Evolutionary conservation across 2,797 vertebrate genomes (phyloP), one percentile per base, ranked within the genome.

Genomic region (Cryptoblepharus egeriae): DNA sequence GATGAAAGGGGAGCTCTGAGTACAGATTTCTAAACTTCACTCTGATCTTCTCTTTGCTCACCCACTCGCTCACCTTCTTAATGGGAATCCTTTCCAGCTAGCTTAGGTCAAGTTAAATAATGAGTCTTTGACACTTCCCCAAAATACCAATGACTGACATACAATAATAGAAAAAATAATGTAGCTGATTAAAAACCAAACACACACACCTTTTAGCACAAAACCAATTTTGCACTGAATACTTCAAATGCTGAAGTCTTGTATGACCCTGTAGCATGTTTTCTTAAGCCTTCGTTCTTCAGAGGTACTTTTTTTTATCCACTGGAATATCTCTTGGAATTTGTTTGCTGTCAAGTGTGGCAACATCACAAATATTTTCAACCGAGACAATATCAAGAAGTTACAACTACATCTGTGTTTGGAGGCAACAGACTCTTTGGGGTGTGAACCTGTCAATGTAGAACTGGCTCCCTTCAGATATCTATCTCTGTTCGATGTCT

Each of bases 1-100:
- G 89, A 93, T 92, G 85, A 93, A 93, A 93, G 89, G 88, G 87
- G 81, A 83, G 75, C 52, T 92, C 85, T 75, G 86, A 90, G 55
- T 72, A 3, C 75, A 80, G 87, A 82, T 75, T 76, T 82, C 61
- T 88, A 88, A 90, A 87, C 80, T 1, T 57, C 88, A 68, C 86
- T 85, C 84, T 92, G 82, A 91, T 86, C 88, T 90, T 84, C 57
- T 26, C 28, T 39, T 37, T 24, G 91, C n/a, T 81, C 75, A 12
- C 60, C 20, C 84, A 42, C 80, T 37, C 63, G 5, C 60, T 61
- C 42, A 74, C 68, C 61, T 74, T 68, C 60, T 78, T 2, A 83
- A 92, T 91, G 58, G 10, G 30, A 81, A 35, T 74, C 63, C 67
- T 86, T 77, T 57, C 4, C 15, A 26, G 88, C 67, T 52, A 83